phyloP scores from a whole-genome alignment of 2,113 vertebrate species.

The Poeciliopsis retropinna region DNA sequence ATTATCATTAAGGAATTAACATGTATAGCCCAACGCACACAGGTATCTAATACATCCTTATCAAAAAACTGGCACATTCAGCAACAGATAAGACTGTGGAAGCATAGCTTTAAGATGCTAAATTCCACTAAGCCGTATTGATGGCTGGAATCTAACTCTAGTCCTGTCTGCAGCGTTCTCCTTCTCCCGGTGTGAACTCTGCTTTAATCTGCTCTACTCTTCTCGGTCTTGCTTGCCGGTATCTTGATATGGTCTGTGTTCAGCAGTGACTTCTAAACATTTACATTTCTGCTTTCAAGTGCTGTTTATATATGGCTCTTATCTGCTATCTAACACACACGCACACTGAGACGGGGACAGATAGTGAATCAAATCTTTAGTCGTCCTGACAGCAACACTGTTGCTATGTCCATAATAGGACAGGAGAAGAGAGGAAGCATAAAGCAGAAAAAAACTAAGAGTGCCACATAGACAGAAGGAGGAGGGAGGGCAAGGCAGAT shows the following conservation, averaged over 20 bases:
- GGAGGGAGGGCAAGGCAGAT: slow-evolving; percentile 50
- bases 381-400: slow-evolving; percentile 61
- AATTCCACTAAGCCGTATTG: slow-evolving; percentile 60
- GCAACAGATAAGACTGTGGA: slow-evolving; percentile 22
- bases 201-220: slow-evolving; percentile 52
- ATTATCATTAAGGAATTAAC: not conserved
- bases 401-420: slow-evolving; percentile 79
- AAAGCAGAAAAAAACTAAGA: slow-evolving; percentile 47
- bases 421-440: slow-evolving; percentile 62
- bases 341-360: slow-evolving; percentile 58
- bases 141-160: slow-evolving; percentile 52
- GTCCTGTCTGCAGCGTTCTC: slow-evolving; percentile 45
- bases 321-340: slow-evolving; percentile 74
- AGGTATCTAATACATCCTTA: slow-evolving; percentile 15
- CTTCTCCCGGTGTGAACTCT: slow-evolving; percentile 74
- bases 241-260: slow-evolving; percentile 80
- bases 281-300: slow-evolving; percentile 82
- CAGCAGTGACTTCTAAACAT: slow-evolving; percentile 77
- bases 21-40: not conserved
- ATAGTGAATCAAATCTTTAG: slow-evolving; percentile 74
- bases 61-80: slow-evolving; percentile 1
- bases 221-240: slow-evolving; percentile 51
- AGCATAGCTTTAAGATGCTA: slow-evolving; percentile 46
- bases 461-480: slow-evolving; percentile 71
- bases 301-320: slow-evolving; percentile 80